phyloP scores from a whole-genome alignment of 1,140 invertebrate species.

The Aleiodes sp. region DNA sequence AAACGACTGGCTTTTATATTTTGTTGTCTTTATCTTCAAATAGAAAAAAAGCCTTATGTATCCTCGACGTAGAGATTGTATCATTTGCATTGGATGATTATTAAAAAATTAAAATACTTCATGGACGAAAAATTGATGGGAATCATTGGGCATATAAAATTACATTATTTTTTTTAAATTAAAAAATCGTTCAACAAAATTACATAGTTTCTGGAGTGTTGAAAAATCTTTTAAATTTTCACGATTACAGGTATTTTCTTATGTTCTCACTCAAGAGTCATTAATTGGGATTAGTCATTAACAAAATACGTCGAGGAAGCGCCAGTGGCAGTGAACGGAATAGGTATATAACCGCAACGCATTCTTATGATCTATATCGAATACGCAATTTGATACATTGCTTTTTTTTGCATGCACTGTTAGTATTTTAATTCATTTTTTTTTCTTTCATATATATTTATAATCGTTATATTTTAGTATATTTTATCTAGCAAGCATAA shows the following conservation, averaged over 20 bases:
- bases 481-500: conserved; percentile 63
- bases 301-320: conserved; percentile 50
- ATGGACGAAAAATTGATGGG: not conserved
- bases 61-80: not conserved
- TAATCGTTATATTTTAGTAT: conserved; percentile 47
- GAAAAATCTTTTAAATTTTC: too few relatives aligned
- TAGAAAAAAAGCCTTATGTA: conserved; percentile 14
- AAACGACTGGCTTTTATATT: conserved; percentile 30
- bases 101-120: not conserved
- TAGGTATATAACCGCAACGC: conserved; percentile 49
- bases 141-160: too few relatives aligned
- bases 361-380: conserved; percentile 50
- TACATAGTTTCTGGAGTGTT: too few relatives aligned
- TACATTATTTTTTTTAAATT: too few relatives aligned
- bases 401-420: conserved; percentile 63
- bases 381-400: conserved; percentile 63
- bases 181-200: too few relatives aligned
- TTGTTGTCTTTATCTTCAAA: not conserved
- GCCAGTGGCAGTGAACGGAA: conserved; percentile 61
- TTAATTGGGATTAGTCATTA: conserved; percentile 9
- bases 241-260: too few relatives aligned
- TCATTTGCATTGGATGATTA: not conserved
- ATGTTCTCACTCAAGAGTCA: not conserved
- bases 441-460: conserved; percentile 29
- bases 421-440: conserved; percentile 40